A percentile compares a stretch with the other conserved stretches of the same genome.
These are phyloP conservation scores for Chinchilla lanigera DNA, from an alignment of 2,113 vertebrate genomes.

Conservation along the genomic window DNA sequence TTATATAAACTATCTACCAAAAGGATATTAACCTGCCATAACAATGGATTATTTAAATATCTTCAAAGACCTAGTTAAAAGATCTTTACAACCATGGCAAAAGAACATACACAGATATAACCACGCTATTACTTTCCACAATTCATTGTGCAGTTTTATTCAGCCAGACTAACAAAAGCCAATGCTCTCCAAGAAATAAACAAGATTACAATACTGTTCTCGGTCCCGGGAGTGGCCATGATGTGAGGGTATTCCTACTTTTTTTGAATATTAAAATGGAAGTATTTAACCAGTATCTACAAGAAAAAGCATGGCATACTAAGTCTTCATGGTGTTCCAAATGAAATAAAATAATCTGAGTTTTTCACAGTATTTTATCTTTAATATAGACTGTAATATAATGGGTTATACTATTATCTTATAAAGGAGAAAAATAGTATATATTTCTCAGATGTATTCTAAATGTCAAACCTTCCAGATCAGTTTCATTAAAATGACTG, in stretches of 20 bases:
- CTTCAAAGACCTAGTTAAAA: neutral
- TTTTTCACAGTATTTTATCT: neutral
- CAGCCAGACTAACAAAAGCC: neutral
- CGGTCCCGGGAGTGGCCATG: neutral
- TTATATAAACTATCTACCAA: neutral
- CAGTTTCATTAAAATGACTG: neutral
- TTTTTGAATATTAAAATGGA: conserved; percentile 18
- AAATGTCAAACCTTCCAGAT: neutral
- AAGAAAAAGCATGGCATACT: neutral
- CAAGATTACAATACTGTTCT: neutral
- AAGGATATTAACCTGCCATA: neutral
- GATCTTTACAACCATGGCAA: neutral
- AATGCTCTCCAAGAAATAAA: neutral
- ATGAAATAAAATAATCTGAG: neutral
- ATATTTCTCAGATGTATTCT: neutral
- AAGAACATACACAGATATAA: neutral
- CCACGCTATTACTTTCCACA: neutral
- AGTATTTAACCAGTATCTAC: neutral
- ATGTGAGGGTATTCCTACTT: neutral
- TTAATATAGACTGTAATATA: neutral
- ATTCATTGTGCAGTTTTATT: neutral
- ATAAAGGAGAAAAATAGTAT: conserved; percentile 7
- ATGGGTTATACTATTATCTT: neutral
- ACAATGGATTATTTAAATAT: neutral
- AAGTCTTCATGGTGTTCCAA: neutral